Conservation (phyloP, 1,140 invertebrate genomes). For the Helicoverpa zea region DNA sequence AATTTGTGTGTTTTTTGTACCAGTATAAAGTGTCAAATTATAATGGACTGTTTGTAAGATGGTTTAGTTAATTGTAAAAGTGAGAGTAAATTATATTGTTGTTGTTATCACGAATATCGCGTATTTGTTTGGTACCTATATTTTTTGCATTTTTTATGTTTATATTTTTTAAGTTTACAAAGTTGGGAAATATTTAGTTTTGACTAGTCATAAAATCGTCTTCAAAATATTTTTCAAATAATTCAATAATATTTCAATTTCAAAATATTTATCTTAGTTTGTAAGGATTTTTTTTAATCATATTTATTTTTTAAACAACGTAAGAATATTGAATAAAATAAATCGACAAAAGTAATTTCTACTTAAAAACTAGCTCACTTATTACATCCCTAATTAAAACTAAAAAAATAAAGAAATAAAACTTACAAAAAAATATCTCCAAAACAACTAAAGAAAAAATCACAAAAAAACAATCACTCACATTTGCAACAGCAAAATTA, state of each 20-base stretch:
- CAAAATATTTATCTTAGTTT: too few species aligned
- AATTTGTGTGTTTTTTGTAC: neutral
- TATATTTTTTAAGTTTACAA: neutral
- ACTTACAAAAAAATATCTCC: neutral
- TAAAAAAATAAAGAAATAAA: conserved; percentile 11
- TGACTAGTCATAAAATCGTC: too few species aligned
- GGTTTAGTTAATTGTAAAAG: conserved; percentile 22
- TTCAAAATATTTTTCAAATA: too few species aligned
- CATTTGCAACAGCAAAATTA: conserved; percentile 7
- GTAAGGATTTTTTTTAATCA: too few species aligned
- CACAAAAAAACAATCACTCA: neutral
- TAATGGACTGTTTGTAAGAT: neutral
- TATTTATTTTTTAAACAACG: too few species aligned
- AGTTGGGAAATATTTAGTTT: too few species aligned
- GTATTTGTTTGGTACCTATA: neutral
- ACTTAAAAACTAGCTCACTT: too few species aligned
- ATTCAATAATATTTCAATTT: too few species aligned
- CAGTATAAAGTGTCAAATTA: neutral
- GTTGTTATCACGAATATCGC: neutral
- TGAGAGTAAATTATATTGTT: conserved; percentile 20
- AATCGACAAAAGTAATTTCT: too few species aligned
- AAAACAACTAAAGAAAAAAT: neutral
- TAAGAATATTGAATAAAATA: too few species aligned
- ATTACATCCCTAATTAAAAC: neutral
- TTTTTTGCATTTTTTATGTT: neutral